Base-by-base conservation (phyloP, 1,140 invertebrate genomes). In the Mylabris phalerata region DNA sequence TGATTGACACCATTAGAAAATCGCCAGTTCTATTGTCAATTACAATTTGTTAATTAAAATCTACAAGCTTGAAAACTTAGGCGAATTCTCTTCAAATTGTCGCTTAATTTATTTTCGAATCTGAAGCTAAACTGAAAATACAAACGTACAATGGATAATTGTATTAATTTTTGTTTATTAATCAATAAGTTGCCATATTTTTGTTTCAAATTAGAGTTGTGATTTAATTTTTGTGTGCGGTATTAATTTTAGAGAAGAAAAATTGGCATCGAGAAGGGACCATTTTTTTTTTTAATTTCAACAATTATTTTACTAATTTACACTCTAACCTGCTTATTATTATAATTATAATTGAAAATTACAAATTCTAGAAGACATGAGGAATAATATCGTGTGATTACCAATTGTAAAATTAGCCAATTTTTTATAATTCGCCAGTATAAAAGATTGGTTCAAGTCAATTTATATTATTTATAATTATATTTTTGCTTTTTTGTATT, bases 341-440 rank as follows among this genome's bases (percentile, higher is more conserved):
- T 59, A 50, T 65, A 48, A 54, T 60, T 42, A 42, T 60, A 41
- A 11, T 59, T 57, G 4, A 32, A 32, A 32, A 1, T 32, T 32
- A 32, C 27, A 32, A 32, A 32, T 13, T 13, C 13, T 19, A 19
- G 19, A 19, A 19, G 19, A 19, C 19, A 19, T 19, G 19, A 19
- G 1, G 19, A 32, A 32, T 32, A 32, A 32, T 5, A 32, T 32
- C 7, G 64, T 69, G 67, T 69, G 66, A 69, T 69, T 66, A 69
- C 64, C 67, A 67, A 13, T 60, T 32, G 32, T 32, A 32, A 32
- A 32, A 5, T 32, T 46, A 54, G 48, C 52, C 57, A 55, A 51
- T 60, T 59, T 67, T 64, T 66, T 61, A 60, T 65, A 67, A 63
- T 5, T 69, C 68, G 68, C 68, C 68, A 69, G 66, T 69, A 59